Evolutionary conservation across 2,113 vertebrate species (phyloP).

Genomic region (Barbus barbus): DNA sequence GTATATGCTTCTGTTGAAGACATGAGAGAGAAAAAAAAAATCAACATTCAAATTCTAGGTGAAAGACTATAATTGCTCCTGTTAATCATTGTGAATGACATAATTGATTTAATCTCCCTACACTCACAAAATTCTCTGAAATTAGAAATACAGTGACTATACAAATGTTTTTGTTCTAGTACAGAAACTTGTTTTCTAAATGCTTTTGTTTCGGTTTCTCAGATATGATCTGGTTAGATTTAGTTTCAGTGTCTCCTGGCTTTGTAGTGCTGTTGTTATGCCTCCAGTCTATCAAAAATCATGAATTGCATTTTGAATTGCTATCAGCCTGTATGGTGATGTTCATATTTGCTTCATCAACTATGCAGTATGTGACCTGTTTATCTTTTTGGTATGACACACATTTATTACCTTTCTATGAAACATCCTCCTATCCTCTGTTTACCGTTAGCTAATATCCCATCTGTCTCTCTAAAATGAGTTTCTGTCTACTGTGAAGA

Average conservation of each 20-base stretch:
- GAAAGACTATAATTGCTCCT: background rate
- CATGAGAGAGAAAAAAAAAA: background rate
- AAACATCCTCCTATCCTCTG: constrained; percentile 2
- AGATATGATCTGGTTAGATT: background rate
- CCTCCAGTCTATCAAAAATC: background rate
- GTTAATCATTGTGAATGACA: background rate
- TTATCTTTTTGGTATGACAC: constrained; percentile 15
- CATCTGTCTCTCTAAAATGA: constrained; percentile 33
- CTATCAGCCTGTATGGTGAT: background rate
- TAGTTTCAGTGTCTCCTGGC: background rate
- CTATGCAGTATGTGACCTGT: constrained; percentile 15
- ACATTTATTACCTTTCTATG: constrained; percentile 34
- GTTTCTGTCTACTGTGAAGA: constrained; percentile 26
- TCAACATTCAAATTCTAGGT: background rate
- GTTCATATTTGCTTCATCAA: background rate
- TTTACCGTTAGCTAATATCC: constrained; percentile 11
- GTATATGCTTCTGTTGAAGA: background rate
- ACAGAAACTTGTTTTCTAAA: background rate
- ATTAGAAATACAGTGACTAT: too few relatives aligned
- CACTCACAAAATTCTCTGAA: background rate
- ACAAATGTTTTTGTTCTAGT: background rate
- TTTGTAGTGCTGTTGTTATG: background rate
- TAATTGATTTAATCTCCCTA: background rate
- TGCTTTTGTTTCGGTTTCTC: background rate
- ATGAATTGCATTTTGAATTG: constrained; percentile 8